These are phyloP conservation scores for Pseudois nayaur DNA, from an alignment of 2,113 vertebrate species.

Conservation along the genomic window DNA sequence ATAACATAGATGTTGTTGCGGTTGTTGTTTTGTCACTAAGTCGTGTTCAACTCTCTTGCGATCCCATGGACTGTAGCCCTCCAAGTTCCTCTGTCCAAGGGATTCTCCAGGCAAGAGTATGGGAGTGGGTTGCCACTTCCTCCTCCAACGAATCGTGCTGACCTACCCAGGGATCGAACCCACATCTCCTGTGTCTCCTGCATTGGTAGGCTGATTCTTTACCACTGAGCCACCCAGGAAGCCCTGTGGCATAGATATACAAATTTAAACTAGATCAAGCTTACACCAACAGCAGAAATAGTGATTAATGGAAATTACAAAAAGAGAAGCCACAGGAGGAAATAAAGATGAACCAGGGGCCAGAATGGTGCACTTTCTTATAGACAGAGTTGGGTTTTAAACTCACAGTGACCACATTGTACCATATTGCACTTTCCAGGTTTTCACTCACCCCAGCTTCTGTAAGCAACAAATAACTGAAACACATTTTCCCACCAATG, in stretches of 20 bases:
- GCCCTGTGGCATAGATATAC: not conserved
- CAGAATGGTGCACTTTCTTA: accelerated
- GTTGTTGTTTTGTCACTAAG: not conserved
- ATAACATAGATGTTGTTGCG: not conserved
- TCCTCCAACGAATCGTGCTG: not conserved
- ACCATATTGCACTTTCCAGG: accelerated
- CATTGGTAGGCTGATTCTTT: not conserved
- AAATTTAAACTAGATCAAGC: not conserved
- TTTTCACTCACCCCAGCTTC: not conserved
- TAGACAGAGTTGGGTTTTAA: accelerated
- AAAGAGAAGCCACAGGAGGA: not conserved
- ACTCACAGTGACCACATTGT: accelerated
- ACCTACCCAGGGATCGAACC: not conserved
- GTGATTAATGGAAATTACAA: not conserved
- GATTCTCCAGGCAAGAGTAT: not conserved
- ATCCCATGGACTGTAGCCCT: not conserved
- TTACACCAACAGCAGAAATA: not conserved
- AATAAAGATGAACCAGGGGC: not conserved
- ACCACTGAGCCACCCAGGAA: not conserved
- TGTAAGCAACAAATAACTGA: not conserved
- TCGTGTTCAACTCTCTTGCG: not conserved
- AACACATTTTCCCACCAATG: not conserved
- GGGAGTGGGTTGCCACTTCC: not conserved
- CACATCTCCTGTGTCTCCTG: not conserved
- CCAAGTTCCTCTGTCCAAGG: not conserved